Base-by-base conservation (phyloP, 2,797 vertebrate genomes). In the Emydoidea blandingii region DNA sequence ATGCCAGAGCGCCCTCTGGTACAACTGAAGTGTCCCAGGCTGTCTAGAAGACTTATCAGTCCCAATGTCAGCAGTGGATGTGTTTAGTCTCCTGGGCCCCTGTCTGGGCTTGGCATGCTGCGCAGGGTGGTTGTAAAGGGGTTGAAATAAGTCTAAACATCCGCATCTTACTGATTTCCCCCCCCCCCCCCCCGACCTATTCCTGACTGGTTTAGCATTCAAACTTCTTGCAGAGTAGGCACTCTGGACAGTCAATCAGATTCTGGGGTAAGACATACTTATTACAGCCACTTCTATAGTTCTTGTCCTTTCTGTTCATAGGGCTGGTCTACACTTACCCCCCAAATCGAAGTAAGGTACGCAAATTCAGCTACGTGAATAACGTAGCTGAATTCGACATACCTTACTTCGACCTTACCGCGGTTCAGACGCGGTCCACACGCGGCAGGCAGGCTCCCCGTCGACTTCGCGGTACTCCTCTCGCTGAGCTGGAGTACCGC, bases 131-230 rank as follows among this genome's bases (percentile, higher is more conserved):
- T 21, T 41, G n/a, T 72, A 72, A 41, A 41, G 19, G 34, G 34
- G 4, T 5, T 19, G 62, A 37, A 68, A 68, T 19, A 34, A 72
- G 19, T 37, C 62, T 19, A 65, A 25, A 57, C 34, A n/a, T 65
- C 65, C 11, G n/a, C 8, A 21, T 41, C 19, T 12, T 72, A 37
- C 19, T 72, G n/a, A 21, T 62, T 62, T 16, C 3, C 8, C 53
- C 6, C 6, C 6, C 14, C 29, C 1, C 27, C 12, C 29, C 11
- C 12, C 5, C 5, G 5, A 12, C 49, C 49, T 6, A 21, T 37
- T 37, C 65, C 65, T 72, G n/a, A 41, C n/a, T 72, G 19, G 16
- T 65, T 34, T 37, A 68, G n/a, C 18, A 68, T 68, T 18, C 9
- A 11, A 5, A 68, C n/a, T 37, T 68, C 34, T 65, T n/a, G 34